A percentile compares a stretch with the other conserved stretches of the same genome.
phyloP scores from a whole-genome alignment of 2,113 vertebrate species.

The Anthoscopus minutus region DNA sequence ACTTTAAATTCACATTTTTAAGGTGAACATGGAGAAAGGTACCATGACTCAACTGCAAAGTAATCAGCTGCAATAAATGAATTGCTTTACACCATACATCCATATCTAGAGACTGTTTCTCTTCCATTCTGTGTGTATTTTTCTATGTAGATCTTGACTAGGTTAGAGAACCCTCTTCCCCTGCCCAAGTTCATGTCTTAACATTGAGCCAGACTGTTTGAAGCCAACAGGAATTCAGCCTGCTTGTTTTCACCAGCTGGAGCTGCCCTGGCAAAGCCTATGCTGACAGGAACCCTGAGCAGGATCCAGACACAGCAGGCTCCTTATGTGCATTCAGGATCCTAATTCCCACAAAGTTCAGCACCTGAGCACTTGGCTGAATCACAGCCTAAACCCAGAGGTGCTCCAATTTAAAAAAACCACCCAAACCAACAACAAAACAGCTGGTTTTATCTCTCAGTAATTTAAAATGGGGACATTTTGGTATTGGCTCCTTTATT shows the following conservation, averaged over 20 bases:
- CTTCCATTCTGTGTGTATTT: background rate
- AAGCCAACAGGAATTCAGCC: background rate
- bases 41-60: background rate
- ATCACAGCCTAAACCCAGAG: background rate
- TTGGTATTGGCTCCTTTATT: background rate
- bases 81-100: background rate
- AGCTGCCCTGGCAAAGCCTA: background rate
- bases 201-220: background rate
- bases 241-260: background rate
- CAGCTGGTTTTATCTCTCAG: background rate
- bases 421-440: background rate
- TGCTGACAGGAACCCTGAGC: background rate
- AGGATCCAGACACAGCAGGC: background rate
- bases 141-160: background rate
- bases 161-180: background rate
- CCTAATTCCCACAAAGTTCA: background rate
- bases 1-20: background rate
- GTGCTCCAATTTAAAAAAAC: background rate
- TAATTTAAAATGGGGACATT: background rate
- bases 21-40: background rate
- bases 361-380: background rate
- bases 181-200: background rate
- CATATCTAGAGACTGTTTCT: background rate
- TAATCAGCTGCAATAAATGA: background rate
- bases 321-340: background rate